Evolutionary conservation across 2,113 vertebrate species (phyloP), one percentile per base, ranked within the genome.

Genomic region (Menidia beryllina): DNA sequence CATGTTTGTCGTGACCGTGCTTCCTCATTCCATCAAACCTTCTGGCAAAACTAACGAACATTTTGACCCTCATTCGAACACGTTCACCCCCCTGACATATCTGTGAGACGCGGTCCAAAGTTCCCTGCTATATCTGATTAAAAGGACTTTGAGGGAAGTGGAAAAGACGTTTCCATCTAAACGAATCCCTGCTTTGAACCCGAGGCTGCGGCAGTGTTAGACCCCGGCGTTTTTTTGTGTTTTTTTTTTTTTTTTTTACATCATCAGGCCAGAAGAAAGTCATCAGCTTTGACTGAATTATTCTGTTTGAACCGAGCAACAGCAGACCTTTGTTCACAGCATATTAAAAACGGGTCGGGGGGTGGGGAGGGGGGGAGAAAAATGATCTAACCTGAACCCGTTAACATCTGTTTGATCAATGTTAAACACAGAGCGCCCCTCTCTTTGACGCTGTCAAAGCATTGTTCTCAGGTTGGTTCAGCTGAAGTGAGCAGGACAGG

Each of bases 381-480:
- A n/a, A n/a, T n/a, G n/a, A 1, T 75, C 27, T 21, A 72, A 69
- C 21, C 14, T 62, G 69, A 85, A 88, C 76, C 71, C 55, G 67
- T 67, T 85, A 75, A 81, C 75, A 66, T 75, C 50, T 43, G 67
- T 69, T 76, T 75, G 79, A 71, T 77, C 9, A 13, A 50, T 71
- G 80, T 76, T 85, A 77, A 85, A 82, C 69, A 62, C 2, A n/a
- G 12, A 23, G 63, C 3, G 14, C 63, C 45, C 61, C 60, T 79
- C 73, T 58, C 61, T 27, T n/a, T 9, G 62, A 30, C 84, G 64
- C 61, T 38, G 56, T 74, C 55, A 57, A 53, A 34, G 68, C 70
- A 2, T 51, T 30, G 39, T 54, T 83, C 48, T 26, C 84, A 79
- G 84, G 75, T 81, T 69, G 75, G 58, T 58, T 74, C 72, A 49